A percentile compares a stretch with the other conserved stretches of the same genome.
These are phyloP conservation scores for Drosophila barbarae DNA, from an alignment of 2,888 invertebrate species.

Conservation along the genomic window DNA sequence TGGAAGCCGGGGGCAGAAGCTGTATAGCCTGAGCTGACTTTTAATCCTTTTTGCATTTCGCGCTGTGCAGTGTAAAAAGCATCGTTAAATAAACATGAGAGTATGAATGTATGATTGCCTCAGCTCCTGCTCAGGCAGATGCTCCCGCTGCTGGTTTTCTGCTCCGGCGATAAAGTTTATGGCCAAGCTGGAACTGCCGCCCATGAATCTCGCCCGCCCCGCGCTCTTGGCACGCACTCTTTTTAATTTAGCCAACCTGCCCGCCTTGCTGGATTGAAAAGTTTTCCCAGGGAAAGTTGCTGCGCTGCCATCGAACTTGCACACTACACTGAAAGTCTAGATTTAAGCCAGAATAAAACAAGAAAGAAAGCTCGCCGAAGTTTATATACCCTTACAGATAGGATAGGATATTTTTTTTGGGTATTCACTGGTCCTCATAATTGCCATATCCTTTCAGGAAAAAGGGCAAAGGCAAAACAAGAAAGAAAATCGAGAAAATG, in stretches of 20 bases:
- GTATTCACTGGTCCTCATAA: conserved; percentile 1
- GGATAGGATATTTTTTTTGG: no score
- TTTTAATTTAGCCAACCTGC: conserved; percentile 42
- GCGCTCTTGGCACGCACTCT: conserved; percentile 14
- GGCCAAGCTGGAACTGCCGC: conserved; percentile 32
- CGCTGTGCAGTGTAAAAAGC: conserved; percentile 65
- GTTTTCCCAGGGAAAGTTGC: conserved; percentile 17
- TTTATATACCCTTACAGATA: no score
- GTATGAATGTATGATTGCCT: conserved; percentile 68
- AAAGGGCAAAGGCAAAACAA: conserved; percentile 15
- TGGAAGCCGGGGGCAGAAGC: neutral
- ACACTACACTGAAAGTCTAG: conserved; percentile 15
- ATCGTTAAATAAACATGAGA: conserved; percentile 73
- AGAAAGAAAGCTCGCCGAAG: no score
- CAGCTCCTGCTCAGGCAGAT: conserved; percentile 15
- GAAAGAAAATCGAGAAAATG: neutral
- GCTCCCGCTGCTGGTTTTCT: conserved; percentile 6
- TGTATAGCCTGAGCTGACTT: conserved; percentile 25
- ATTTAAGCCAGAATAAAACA: no score
- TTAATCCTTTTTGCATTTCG: conserved; percentile 70
- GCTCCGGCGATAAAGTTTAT: conserved; percentile 41
- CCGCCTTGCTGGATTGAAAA: conserved; percentile 26
- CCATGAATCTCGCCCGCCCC: conserved; percentile 6
- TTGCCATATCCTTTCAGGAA: neutral
- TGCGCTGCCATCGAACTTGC: neutral